Evolutionary conservation across 2,888 invertebrate species (phyloP).

Genomic region (Thereva unica): DNA sequence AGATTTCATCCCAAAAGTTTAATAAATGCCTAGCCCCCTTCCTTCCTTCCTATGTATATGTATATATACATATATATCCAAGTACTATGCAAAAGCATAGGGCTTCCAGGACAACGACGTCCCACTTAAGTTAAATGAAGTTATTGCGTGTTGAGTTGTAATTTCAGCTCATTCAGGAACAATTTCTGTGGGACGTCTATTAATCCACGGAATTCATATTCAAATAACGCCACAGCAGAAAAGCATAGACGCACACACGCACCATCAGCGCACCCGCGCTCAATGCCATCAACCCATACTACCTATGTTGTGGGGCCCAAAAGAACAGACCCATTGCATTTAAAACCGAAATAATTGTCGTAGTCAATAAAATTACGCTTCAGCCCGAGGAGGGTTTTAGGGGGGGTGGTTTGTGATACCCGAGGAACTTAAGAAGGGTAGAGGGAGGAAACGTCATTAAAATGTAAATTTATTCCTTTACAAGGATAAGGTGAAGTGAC

Average conservation of each 20-base stretch:
- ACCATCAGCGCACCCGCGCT: not conserved
- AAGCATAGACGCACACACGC: not conserved
- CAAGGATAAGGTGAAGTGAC: constrained; percentile 24
- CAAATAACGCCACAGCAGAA: not conserved
- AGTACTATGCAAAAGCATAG: constrained; percentile 1
- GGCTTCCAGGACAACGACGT: constrained; percentile 3
- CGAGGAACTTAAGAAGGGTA: not conserved
- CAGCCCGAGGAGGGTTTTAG: not conserved
- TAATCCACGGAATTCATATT: constrained; percentile 19
- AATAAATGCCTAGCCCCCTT: constrained; percentile 14
- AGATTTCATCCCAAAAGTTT: constrained; percentile 24
- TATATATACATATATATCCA: no score
- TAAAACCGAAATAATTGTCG: constrained; percentile 34
- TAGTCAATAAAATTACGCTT: constrained; percentile 33
- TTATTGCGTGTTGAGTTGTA: constrained; percentile 31
- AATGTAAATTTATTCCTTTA: constrained; percentile 34
- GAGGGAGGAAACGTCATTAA: constrained; percentile 11
- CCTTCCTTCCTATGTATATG: no score
- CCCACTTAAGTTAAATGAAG: constrained; percentile 30
- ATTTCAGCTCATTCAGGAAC: constrained; percentile 27
- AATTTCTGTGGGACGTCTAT: constrained; percentile 29
- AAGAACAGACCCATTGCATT: not conserved
- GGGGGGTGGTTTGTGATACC: not conserved
- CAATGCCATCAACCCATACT: not conserved
- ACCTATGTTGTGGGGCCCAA: no score